Conservation (phyloP, 1,140 invertebrate genomes). For the Apis laboriosa region DNA sequence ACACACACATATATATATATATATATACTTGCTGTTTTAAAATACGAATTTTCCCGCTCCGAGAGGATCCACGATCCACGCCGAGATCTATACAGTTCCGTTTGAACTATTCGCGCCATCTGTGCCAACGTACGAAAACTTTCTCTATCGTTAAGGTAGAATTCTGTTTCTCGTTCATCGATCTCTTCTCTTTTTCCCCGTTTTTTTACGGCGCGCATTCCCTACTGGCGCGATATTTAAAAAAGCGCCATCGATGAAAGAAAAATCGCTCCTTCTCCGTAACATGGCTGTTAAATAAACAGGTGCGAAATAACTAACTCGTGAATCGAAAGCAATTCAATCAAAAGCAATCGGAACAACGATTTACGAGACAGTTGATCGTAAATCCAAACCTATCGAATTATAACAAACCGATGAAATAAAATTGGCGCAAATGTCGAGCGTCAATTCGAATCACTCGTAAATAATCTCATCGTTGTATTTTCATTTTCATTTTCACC, state of each 20-base stretch:
- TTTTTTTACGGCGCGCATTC: not conserved
- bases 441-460: too few relatives aligned
- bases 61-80: not conserved
- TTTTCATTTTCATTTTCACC: not conserved
- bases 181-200: not conserved
- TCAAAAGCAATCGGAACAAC: too few relatives aligned
- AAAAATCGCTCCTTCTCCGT: not conserved
- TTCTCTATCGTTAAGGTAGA: not conserved
- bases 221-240: not conserved
- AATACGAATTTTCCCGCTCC: not conserved
- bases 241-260: not conserved
- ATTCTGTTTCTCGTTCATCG: constrained; percentile 1
- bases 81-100: not conserved
- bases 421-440: not conserved
- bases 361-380: not conserved
- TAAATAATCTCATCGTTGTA: constrained; percentile 4
- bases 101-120: constrained; percentile 21
- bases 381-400: not conserved
- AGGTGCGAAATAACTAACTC: not conserved
- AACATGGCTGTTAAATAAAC: not conserved
- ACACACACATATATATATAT: too few relatives aligned
- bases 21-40: too few relatives aligned
- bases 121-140: not conserved
- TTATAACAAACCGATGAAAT: not conserved
- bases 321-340: too few relatives aligned